A percentile compares a stretch with the other conserved stretches of the same genome.
phyloP scores from a whole-genome alignment of 2,113 vertebrate genomes.

The Saimiri boliviensis region DNA sequence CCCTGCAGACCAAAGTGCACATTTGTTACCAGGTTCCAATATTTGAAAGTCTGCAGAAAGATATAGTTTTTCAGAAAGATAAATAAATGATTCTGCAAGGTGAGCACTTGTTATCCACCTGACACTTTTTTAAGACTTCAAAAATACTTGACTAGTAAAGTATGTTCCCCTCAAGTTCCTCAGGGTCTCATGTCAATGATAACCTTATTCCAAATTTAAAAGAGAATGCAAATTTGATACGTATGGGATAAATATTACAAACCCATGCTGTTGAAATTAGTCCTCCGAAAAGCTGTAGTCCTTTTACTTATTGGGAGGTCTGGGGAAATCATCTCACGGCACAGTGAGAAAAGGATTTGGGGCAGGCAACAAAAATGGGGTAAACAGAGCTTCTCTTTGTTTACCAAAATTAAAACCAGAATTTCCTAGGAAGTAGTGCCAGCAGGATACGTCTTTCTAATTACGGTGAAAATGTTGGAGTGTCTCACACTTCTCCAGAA shows the following conservation, averaged over 20 bases:
- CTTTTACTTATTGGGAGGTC: not conserved
- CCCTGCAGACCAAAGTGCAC: not conserved
- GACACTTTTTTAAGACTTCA: not conserved
- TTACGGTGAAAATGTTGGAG: not conserved
- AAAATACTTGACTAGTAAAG: not conserved
- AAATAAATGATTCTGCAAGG: not conserved
- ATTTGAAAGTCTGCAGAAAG: not conserved
- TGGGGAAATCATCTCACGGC: not conserved
- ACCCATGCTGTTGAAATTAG: not conserved
- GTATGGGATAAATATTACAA: not conserved
- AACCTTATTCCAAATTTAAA: not conserved
- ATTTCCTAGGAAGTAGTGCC: not conserved
- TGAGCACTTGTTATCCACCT: not conserved
- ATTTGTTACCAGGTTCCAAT: not conserved
- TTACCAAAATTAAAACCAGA: not conserved
- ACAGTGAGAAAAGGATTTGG: not conserved
- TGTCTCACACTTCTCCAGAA: not conserved
- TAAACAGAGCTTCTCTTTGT: not conserved
- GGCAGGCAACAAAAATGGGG: not conserved
- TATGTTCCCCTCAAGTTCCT: not conserved
- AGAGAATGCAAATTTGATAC: not conserved
- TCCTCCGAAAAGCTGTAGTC: not conserved
- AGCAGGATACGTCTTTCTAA: not conserved
- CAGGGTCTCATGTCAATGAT: not conserved
- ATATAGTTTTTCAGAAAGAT: not conserved